phyloP scores from a whole-genome alignment of 2,888 invertebrate species.

The Mylabris sibirica region DNA sequence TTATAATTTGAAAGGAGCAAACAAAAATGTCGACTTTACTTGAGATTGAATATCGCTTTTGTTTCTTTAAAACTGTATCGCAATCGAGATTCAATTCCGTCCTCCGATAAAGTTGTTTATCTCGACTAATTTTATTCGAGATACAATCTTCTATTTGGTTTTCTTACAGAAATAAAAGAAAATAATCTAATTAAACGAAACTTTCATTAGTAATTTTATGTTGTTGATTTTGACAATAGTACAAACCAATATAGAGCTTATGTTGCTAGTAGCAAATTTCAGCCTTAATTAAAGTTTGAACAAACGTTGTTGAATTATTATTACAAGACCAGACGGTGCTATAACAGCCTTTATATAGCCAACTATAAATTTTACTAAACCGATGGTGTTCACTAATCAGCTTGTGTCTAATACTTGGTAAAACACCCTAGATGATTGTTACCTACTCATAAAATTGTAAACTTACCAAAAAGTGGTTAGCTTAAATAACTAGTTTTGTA shows the following conservation, averaged over 20 bases:
- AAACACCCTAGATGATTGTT: not conserved
- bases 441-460: slow-evolving; percentile 22
- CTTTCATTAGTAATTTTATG: not conserved
- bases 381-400: slow-evolving; percentile 15
- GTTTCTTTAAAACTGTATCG: not conserved
- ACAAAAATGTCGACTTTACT: not conserved
- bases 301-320: slow-evolving; percentile 12
- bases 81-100: not conserved
- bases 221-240: not conserved
- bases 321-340: slow-evolving; percentile 5
- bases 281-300: not conserved
- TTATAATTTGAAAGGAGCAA: not conserved
- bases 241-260: not conserved
- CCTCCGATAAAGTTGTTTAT: not conserved
- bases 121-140: not conserved
- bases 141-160: not conserved
- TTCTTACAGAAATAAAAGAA: not conserved
- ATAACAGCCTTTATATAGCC: slow-evolving; percentile 18
- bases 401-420: not conserved
- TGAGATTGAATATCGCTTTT: not conserved
- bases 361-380: slow-evolving; percentile 23
- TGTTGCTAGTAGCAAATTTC: not conserved
- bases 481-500: not conserved
- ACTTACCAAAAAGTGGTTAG: slow-evolving; percentile 12
- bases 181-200: not conserved